Evolutionary conservation across 2,797 vertebrate species (phyloP).

Genomic region (Nyctibius grandis): DNA sequence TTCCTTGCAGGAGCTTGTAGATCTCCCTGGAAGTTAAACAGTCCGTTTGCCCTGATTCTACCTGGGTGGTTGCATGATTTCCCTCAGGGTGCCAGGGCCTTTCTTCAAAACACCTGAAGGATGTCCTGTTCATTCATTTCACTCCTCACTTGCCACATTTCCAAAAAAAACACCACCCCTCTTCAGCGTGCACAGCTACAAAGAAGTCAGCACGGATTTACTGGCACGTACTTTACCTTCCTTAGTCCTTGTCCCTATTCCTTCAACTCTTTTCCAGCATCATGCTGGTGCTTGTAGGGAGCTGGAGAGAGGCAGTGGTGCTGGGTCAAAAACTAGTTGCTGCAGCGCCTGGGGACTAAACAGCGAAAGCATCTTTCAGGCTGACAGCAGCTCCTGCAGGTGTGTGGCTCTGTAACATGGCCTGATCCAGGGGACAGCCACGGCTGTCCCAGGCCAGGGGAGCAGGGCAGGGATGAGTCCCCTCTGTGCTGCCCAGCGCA

Average conservation of each 20-base stretch:
- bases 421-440: not conserved
- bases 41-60: not conserved
- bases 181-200: not conserved
- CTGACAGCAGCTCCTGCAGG: not conserved
- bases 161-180: not conserved
- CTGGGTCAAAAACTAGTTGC: not conserved
- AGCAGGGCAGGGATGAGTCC: not conserved
- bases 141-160: not conserved
- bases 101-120: not conserved
- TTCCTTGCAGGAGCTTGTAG: not conserved
- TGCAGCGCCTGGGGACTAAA: not conserved
- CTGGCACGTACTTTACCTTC: not conserved
- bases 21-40: not conserved
- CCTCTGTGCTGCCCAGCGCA: accelerated
- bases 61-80: not conserved
- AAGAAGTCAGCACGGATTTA: not conserved
- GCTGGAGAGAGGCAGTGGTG: not conserved
- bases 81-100: not conserved
- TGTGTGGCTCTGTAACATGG: not conserved
- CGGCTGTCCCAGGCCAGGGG: not conserved
- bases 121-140: not conserved
- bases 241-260: not conserved
- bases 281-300: not conserved
- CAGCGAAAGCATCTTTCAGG: not conserved
- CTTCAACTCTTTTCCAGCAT: not conserved